Base-by-base conservation (phyloP, 2,113 vertebrate species). In the Carettochelys insculpta region DNA sequence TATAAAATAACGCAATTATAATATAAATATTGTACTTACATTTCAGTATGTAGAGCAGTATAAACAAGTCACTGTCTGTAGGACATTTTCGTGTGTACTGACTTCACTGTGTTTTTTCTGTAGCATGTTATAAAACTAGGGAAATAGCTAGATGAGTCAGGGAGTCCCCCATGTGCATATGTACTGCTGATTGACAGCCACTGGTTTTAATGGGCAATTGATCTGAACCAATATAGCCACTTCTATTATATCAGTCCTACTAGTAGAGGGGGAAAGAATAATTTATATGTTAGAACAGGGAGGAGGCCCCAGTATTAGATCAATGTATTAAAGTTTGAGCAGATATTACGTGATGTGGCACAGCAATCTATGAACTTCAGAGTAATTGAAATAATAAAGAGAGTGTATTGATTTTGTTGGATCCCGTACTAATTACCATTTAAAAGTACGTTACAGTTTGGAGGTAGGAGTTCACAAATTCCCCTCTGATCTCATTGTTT, bases 181-280 rank as follows among this genome's bases (percentile, higher is more conserved):
- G 25, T 56, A 56, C 54, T 11, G 1, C 27, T 56, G 16, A 25
- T 12, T 56, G 54, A 56, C 25, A 29, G 13, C 27, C 27, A 56
- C 27, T 56, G 54, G 54, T 11, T 25, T 56, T 10, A 27, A 56
- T 34, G 14, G 56, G 16, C 13, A 29, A 34, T 58, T 31, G 56
- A 12, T 34, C 56, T 17, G 58, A 61, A 61, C 31, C 16, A 19
- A 7, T 20, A n/a, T n/a, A 65, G 16, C 58, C 19, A 17, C n/a
- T 65, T 8, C 4, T 65, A 65, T 27, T 14, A 0, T 71, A 2
- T 5, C 56, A 22, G 38, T 1, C 4, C 17, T 17, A 1, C 1
- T 51, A 75, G 34, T 38, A 58, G 58, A n/a, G 29, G 83, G 20
- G 6, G 13, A 47, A 31, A 81, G 75, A 41, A 20, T 16, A 53